Evolutionary conservation across 2,888 invertebrate genomes (phyloP).

Genomic region (Ormyrus pomaceus): DNA sequence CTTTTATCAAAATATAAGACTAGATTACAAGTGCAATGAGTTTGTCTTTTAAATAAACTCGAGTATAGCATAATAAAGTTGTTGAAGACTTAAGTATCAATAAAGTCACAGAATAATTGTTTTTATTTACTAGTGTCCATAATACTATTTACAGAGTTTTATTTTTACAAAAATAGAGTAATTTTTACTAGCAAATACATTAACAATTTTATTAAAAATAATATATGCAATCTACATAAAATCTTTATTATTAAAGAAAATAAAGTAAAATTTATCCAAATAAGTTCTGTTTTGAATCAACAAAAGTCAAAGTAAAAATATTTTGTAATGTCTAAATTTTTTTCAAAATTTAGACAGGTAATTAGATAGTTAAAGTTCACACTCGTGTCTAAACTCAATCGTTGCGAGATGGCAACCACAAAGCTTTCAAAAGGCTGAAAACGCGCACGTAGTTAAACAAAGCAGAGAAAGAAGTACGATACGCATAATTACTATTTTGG

Average conservation of each 20-base stretch:
- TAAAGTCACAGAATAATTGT: constrained; percentile 26
- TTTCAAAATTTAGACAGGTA: constrained; percentile 13
- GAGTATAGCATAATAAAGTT: constrained; percentile 34
- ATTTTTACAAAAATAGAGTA: constrained; percentile 32
- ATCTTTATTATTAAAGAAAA: constrained; percentile 18
- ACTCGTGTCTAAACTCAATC: constrained; percentile 15
- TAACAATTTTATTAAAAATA: constrained; percentile 9
- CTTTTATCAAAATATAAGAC: not conserved
- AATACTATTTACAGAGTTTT: constrained; percentile 39
- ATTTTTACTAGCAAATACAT: constrained; percentile 18
- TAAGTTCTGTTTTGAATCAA: constrained; percentile 11
- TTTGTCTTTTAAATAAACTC: not conserved
- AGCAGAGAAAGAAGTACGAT: constrained; percentile 29
- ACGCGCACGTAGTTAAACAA: constrained; percentile 20
- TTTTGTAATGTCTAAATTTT: constrained; percentile 24
- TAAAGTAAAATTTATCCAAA: constrained; percentile 20
- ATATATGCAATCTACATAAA: not conserved
- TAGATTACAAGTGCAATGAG: too few species aligned
- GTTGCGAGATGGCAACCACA: constrained; percentile 23
- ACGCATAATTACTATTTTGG: constrained; percentile 51
- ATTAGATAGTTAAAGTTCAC: constrained; percentile 45
- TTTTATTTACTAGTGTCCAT: constrained; percentile 33
- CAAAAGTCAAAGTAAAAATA: not conserved
- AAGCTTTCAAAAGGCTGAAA: constrained; percentile 12
- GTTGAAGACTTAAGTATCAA: constrained; percentile 8